Evolutionary conservation across 2,888 invertebrate species (phyloP).

Genomic region (Eupithecia subfuscata): DNA sequence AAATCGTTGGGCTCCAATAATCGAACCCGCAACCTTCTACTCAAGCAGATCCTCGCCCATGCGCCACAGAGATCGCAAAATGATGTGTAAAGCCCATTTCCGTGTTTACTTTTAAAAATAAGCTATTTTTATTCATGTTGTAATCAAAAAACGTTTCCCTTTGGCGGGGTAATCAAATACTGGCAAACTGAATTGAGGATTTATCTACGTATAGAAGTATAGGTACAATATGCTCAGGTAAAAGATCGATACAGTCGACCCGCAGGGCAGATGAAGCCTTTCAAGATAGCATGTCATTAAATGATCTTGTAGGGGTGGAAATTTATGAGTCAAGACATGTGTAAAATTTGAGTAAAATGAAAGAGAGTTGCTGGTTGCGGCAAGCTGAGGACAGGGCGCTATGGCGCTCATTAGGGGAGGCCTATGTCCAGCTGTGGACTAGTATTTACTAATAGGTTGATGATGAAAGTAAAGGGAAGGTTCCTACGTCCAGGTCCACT

Average conservation of each 20-base stretch:
- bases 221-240: background rate
- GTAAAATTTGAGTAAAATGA: background rate
- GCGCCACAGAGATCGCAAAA: background rate
- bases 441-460: too few species aligned
- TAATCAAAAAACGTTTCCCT: conserved; percentile 4
- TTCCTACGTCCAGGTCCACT: background rate
- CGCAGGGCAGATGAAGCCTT: background rate
- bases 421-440: too few species aligned
- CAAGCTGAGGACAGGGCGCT: too few species aligned
- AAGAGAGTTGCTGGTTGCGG: too few species aligned
- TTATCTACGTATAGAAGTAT: background rate
- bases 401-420: too few species aligned
- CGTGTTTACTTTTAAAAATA: background rate
- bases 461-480: background rate
- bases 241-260: background rate
- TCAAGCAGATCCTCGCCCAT: background rate
- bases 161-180: background rate
- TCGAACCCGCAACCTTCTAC: background rate
- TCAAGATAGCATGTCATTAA: background rate
- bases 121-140: conserved; percentile 2
- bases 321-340: background rate
- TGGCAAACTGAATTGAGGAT: background rate
- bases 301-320: background rate
- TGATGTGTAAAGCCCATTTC: background rate
- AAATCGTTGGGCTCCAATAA: background rate